These are phyloP conservation scores for Seriola aureovittata DNA, from an alignment of 2,113 vertebrate species.

Conservation along the genomic window DNA sequence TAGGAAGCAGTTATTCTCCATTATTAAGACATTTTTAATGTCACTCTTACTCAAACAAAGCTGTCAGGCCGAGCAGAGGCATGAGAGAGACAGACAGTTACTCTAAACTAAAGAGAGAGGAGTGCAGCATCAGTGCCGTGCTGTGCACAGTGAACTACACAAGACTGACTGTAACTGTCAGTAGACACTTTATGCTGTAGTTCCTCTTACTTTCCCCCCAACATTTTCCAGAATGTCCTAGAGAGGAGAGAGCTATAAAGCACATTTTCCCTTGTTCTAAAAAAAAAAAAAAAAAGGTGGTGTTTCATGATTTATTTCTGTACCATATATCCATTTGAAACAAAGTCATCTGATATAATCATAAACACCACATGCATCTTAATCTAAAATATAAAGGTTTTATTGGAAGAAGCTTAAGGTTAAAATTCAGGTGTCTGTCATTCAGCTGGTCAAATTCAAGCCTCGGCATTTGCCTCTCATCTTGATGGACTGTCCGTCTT, in stretches of 20 bases:
- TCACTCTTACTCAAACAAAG: slow-evolving; percentile 10
- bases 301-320: slow-evolving; percentile 14
- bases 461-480: slow-evolving; percentile 3
- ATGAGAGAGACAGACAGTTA: slow-evolving; percentile 2
- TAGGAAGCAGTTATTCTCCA: neutral
- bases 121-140: neutral
- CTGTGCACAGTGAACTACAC: slow-evolving; percentile 25
- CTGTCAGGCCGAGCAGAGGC: neutral
- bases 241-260: neutral
- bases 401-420: neutral
- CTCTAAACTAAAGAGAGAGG: slow-evolving; percentile 7
- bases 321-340: neutral
- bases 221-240: slow-evolving; percentile 1
- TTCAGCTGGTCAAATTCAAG: slow-evolving; percentile 1
- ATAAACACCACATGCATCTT: neutral
- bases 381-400: neutral
- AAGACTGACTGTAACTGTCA: slow-evolving; percentile 17
- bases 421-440: neutral
- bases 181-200: neutral
- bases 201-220: neutral
- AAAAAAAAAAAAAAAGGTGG: neutral
- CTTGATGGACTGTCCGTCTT: slow-evolving; percentile 1
- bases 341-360: neutral
- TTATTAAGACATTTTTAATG: slow-evolving; percentile 20
- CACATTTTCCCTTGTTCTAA: neutral